phyloP scores from a whole-genome alignment of 2,113 vertebrate genomes.

The Macheiramphus alcinus region DNA sequence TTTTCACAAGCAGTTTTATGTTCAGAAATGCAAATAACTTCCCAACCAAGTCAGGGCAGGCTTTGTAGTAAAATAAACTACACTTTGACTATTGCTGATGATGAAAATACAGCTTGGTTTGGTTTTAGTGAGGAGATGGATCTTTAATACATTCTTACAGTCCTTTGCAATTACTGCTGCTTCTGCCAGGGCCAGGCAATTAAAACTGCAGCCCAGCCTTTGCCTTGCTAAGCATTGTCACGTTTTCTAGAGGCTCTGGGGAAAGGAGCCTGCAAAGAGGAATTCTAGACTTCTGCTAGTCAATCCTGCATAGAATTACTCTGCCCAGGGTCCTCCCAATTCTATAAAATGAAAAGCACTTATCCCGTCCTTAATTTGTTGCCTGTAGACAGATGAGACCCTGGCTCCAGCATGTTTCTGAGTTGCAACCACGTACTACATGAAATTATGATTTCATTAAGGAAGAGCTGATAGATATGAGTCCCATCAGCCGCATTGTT shows the following conservation, averaged over 20 bases:
- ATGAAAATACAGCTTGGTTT: background rate
- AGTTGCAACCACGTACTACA: background rate
- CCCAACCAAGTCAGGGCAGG: background rate
- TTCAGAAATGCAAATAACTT: background rate
- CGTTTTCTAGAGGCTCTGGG: background rate
- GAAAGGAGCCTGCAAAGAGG: background rate
- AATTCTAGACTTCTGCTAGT: background rate
- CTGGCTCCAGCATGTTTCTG: background rate
- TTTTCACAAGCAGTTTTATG: background rate
- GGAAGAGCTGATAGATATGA: background rate
- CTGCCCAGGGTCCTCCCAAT: background rate
- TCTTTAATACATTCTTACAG: conserved; percentile 1
- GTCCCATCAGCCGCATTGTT: background rate
- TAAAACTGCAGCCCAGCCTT: background rate
- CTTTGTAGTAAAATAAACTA: conserved; percentile 3
- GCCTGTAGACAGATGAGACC: background rate
- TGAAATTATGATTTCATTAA: background rate
- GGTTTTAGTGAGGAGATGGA: background rate
- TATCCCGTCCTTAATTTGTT: background rate
- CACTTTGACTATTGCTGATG: background rate
- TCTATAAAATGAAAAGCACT: background rate
- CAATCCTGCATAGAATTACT: background rate
- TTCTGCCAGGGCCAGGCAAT: background rate
- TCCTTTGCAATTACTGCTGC: background rate
- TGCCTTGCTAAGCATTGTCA: background rate